These are phyloP conservation scores for Diarsia brunnea DNA, from an alignment of 2,888 invertebrate species.

Conservation along the genomic window DNA sequence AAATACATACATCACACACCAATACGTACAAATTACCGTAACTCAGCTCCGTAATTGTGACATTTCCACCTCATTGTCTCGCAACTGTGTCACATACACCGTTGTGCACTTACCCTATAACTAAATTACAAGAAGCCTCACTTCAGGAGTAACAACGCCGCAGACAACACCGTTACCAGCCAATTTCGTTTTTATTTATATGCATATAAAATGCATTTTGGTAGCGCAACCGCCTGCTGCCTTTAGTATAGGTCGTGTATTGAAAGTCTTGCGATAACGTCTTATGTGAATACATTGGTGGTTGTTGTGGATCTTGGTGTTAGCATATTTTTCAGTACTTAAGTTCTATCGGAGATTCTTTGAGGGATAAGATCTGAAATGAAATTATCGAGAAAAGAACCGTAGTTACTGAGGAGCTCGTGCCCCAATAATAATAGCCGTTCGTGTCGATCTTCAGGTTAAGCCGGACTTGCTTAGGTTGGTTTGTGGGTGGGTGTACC, in stretches of 20 bases:
- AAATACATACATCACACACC: slow-evolving; percentile 3
- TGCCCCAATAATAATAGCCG: too few relatives aligned
- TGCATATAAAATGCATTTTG: slow-evolving; percentile 59
- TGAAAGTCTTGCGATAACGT: slow-evolving; percentile 33
- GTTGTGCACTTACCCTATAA: slow-evolving; percentile 59
- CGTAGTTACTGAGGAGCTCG: not conserved
- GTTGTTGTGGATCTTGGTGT: slow-evolving; percentile 4
- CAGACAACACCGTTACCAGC: slow-evolving; percentile 60
- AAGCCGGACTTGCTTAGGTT: too few relatives aligned
- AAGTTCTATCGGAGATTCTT: not conserved
- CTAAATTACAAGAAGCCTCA: slow-evolving; percentile 31
- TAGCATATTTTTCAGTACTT: slow-evolving; percentile 20
- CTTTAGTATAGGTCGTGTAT: slow-evolving; percentile 7
- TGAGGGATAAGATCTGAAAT: not conserved
- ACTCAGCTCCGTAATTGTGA: slow-evolving; percentile 19
- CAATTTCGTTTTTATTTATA: slow-evolving; percentile 66
- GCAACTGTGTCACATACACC: slow-evolving; percentile 28
- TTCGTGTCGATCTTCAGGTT: too few relatives aligned
- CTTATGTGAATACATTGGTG: slow-evolving; percentile 8
- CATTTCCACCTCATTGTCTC: slow-evolving; percentile 31
- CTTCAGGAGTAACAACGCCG: slow-evolving; percentile 52
- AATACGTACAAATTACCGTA: slow-evolving; percentile 12
- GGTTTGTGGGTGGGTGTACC: too few relatives aligned
- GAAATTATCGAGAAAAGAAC: not conserved
- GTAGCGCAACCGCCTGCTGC: not conserved